Evolutionary conservation across 1,140 invertebrate species (phyloP).

Genomic region (Teleopsis dalmanni): DNA sequence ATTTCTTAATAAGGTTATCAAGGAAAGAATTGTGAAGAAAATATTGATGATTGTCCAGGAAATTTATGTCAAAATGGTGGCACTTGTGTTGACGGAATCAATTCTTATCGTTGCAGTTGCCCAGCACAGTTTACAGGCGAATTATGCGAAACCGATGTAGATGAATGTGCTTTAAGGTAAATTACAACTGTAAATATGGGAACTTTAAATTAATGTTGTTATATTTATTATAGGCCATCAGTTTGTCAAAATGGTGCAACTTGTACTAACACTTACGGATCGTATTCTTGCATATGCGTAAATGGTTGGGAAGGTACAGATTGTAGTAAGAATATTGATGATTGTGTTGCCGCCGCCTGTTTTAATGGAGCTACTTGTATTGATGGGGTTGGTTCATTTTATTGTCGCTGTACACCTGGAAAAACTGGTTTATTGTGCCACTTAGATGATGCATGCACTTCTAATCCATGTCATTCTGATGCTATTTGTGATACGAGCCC

Average conservation of each 20-base stretch:
- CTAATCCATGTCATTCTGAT: slow-evolving; percentile 90
- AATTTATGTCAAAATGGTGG: slow-evolving; percentile 86
- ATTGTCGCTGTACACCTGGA: slow-evolving; percentile 89
- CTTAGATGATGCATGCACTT: slow-evolving; percentile 91
- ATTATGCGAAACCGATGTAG: slow-evolving; percentile 73
- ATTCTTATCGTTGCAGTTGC: slow-evolving; percentile 81
- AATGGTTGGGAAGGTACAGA: slow-evolving; percentile 90
- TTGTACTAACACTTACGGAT: slow-evolving; percentile 82
- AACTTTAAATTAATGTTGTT: slow-evolving; percentile 1
- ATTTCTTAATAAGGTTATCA: slow-evolving; percentile 61
- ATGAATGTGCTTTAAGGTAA: slow-evolving; percentile 66
- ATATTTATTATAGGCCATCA: slow-evolving; percentile 51
- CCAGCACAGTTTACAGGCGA: slow-evolving; percentile 78
- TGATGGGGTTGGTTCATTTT: slow-evolving; percentile 88
- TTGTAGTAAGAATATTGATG: slow-evolving; percentile 88
- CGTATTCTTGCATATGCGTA: slow-evolving; percentile 92
- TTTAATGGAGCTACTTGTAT: slow-evolving; percentile 96
- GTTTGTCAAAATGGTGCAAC: slow-evolving; percentile 92
- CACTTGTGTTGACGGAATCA: slow-evolving; percentile 79
- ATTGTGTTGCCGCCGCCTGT: slow-evolving; percentile 86
- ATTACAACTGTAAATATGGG: slow-evolving; percentile 3
- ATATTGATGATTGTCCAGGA: slow-evolving; percentile 84
- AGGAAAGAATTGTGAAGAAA: slow-evolving; percentile 80
- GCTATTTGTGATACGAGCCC: slow-evolving; percentile 93
- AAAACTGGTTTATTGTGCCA: slow-evolving; percentile 93